Evolutionary conservation across 1,140 invertebrate species (phyloP).

Genomic region (Bicyclus anynana): DNA sequence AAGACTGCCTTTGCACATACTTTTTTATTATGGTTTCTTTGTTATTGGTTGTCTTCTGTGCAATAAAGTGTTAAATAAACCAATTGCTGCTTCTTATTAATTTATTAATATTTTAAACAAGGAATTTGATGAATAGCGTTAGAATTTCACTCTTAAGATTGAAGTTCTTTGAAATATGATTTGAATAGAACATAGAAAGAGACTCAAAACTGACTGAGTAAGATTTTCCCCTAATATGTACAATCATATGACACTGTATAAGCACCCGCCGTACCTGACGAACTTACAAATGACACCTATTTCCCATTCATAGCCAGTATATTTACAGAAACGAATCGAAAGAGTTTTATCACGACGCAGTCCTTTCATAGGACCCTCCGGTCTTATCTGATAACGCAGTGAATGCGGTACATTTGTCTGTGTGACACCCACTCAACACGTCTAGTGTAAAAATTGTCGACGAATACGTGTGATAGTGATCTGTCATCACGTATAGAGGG

Average conservation of each 20-base stretch:
- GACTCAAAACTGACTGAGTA: too few species aligned
- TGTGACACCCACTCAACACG: conserved; percentile 53
- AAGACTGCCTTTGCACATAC: too few species aligned
- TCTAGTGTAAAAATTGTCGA: conserved; percentile 74
- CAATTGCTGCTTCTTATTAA: too few species aligned
- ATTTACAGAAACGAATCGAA: conserved; percentile 66
- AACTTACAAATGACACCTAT: conserved; percentile 49
- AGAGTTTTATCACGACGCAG: conserved; percentile 54
- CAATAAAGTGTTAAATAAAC: too few species aligned
- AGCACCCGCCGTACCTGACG: conserved; percentile 28
- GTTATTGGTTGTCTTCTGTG: too few species aligned
- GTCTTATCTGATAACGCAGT: conserved; percentile 66
- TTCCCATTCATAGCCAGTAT: conserved; percentile 58
- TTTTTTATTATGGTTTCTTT: too few species aligned
- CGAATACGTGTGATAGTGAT: conserved; percentile 68
- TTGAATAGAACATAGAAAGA: too few species aligned
- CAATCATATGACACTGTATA: not conserved
- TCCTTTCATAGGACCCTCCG: conserved; percentile 66
- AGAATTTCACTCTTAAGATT: too few species aligned
- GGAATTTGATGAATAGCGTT: too few species aligned
- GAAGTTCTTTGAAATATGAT: too few species aligned
- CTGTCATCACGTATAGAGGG: conserved; percentile 57
- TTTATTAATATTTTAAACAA: too few species aligned
- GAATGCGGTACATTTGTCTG: conserved; percentile 71
- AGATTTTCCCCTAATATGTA: not conserved